A percentile compares a stretch with the other conserved stretches of the same genome.
Conservation (phyloP, 2,888 invertebrate genomes). For the Troides oblongomaculatus region DNA sequence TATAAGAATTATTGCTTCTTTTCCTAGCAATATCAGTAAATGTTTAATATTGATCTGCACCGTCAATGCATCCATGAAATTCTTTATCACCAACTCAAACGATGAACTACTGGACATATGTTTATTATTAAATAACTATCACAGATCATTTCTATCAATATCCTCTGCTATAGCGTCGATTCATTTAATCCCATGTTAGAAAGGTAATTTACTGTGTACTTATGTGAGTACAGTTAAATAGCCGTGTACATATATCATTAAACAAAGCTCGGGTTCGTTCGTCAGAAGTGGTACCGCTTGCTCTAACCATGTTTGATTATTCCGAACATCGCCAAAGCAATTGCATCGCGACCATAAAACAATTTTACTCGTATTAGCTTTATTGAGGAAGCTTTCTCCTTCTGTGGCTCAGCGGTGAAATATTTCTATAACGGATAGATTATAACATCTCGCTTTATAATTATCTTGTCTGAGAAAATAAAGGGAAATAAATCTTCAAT, state of each 20-base stretch:
- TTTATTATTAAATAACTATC: background rate
- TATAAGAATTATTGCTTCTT: no score
- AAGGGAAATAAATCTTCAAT: slow-evolving; percentile 3
- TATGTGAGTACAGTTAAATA: background rate
- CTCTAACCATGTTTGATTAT: slow-evolving; percentile 17
- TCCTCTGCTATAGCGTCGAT: background rate
- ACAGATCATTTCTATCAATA: background rate
- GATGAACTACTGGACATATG: no score
- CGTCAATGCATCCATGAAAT: no score
- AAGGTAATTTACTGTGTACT: background rate
- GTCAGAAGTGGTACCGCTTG: background rate
- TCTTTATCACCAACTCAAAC: no score
- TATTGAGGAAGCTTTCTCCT: slow-evolving; percentile 14
- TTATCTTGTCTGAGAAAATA: background rate
- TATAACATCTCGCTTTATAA: slow-evolving; percentile 5
- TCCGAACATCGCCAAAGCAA: slow-evolving; percentile 18
- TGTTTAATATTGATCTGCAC: no score
- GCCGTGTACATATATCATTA: background rate
- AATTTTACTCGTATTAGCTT: slow-evolving; percentile 17
- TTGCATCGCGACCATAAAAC: slow-evolving; percentile 12
- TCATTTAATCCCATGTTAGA: background rate
- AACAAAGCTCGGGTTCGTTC: background rate
- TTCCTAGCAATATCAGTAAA: no score
- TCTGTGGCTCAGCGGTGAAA: slow-evolving; percentile 2
- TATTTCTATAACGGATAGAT: slow-evolving; percentile 5